These are phyloP conservation scores for Montipora sp. DNA, from an alignment of 64 coral and sea anemone genomes.

Conservation along the genomic window DNA sequence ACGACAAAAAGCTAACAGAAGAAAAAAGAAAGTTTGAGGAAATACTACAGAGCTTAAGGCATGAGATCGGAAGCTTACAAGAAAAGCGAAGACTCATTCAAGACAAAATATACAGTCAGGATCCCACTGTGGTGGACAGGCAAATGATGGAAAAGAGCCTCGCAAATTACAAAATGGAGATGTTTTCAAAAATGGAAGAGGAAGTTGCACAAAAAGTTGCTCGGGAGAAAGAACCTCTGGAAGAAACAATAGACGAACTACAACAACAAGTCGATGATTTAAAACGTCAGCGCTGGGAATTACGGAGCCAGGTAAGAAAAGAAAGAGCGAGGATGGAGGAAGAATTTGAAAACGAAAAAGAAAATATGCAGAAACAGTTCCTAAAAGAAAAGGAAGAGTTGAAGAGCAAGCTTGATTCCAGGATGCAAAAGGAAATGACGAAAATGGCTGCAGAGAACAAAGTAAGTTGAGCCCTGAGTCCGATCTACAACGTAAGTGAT, in stretches of 20 bases:
- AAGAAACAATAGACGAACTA: conserved; percentile 76
- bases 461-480: conserved; percentile 69
- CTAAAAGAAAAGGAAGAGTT: conserved; percentile 83
- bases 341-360: conserved; percentile 74
- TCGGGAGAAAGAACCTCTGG: conserved; percentile 78
- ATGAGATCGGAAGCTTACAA: conserved; percentile 81
- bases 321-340: conserved; percentile 83
- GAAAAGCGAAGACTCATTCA: conserved; percentile 92
- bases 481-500: conserved; percentile 58
- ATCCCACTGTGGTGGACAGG: conserved; percentile 48
- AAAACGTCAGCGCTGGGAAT: conserved; percentile 81
- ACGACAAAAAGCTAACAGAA: conserved; percentile 74
- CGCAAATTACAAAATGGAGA: conserved; percentile 88
- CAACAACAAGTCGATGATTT: conserved; percentile 84
- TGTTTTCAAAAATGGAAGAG: conserved; percentile 84
- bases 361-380: conserved; percentile 75
- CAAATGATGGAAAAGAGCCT: conserved; percentile 91
- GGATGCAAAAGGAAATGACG: conserved; percentile 69
- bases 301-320: conserved; percentile 75
- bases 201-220: conserved; percentile 73
- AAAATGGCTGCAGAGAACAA: conserved; percentile 69
- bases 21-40: conserved; percentile 90
- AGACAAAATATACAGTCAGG: conserved; percentile 89
- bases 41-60: conserved; percentile 70
- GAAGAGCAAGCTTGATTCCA: conserved; percentile 63